Conservation (phyloP, 2,888 invertebrate genomes). For the Nephrotoma guestfalica region DNA sequence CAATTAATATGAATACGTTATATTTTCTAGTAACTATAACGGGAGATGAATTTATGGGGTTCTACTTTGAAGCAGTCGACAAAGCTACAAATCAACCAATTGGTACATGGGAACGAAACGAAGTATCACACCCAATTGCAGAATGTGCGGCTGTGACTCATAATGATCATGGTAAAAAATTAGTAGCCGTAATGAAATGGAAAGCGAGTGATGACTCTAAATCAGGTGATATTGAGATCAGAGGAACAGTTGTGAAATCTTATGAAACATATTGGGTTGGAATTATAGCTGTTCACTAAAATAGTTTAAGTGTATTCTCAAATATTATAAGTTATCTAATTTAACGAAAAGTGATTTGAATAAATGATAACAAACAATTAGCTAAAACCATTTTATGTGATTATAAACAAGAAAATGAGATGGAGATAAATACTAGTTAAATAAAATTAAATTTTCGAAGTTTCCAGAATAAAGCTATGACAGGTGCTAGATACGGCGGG, state of each 20-base stretch:
- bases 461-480: too few species aligned
- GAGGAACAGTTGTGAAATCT: background rate
- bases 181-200: background rate
- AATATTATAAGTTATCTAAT: too few species aligned
- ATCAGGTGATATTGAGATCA: background rate
- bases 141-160: background rate
- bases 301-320: background rate
- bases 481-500: too few species aligned
- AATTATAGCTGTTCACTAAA: background rate
- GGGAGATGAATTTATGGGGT: background rate
- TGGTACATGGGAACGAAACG: background rate
- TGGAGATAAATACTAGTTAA: too few species aligned
- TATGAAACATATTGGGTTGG: background rate
- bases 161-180: background rate
- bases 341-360: too few species aligned
- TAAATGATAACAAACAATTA: too few species aligned
- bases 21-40: background rate
- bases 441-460: too few species aligned
- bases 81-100: background rate
- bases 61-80: background rate
- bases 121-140: background rate
- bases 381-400: too few species aligned
- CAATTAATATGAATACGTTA: background rate
- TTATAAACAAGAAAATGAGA: too few species aligned
- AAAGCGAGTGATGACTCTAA: background rate